Percentiles rank a stretch among this genome's conserved stretches.
phyloP scores from a whole-genome alignment of 2,888 invertebrate species.

The Eupithecia exiguata region DNA sequence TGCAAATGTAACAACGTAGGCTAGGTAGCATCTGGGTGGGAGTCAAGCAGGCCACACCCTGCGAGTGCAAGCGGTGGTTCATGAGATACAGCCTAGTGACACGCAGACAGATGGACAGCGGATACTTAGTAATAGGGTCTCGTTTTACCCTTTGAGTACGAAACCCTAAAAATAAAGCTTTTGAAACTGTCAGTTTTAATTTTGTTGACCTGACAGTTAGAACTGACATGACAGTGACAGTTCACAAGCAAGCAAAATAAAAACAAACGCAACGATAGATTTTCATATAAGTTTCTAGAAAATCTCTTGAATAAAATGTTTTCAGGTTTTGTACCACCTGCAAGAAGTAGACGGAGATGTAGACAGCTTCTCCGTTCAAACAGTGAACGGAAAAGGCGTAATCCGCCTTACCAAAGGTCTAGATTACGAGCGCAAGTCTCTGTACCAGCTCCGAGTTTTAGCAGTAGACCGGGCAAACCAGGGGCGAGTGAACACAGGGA shows the following conservation, averaged over 20 bases:
- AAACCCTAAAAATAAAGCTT: neutral
- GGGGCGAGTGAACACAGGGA: slow-evolving; percentile 93
- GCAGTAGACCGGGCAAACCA: slow-evolving; percentile 94
- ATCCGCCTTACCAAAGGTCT: slow-evolving; percentile 89
- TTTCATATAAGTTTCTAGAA: too few species aligned
- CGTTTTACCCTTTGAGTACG: too few species aligned
- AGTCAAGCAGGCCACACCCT: too few species aligned
- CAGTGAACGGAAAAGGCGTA: slow-evolving; percentile 93
- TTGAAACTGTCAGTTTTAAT: neutral
- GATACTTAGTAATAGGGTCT: too few species aligned
- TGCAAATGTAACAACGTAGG: too few species aligned
- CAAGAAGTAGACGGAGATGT: slow-evolving; percentile 92
- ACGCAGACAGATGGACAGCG: too few species aligned
- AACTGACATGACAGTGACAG: too few species aligned
- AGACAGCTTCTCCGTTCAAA: slow-evolving; percentile 90
- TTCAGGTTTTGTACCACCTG: slow-evolving; percentile 91
- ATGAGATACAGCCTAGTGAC: too few species aligned
- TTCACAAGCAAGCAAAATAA: too few species aligned
- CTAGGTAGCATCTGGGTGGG: too few species aligned
- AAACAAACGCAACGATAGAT: too few species aligned
- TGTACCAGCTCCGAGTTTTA: slow-evolving; percentile 92
- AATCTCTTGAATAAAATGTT: slow-evolving; percentile 29
- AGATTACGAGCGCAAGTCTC: slow-evolving; percentile 93
- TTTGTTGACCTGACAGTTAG: neutral
- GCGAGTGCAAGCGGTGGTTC: too few species aligned